A percentile compares a stretch with the other conserved stretches of the same genome.
These are phyloP conservation scores for Drosophila subobscura DNA, from an alignment of 1,140 invertebrate genomes.

Conservation along the genomic window DNA sequence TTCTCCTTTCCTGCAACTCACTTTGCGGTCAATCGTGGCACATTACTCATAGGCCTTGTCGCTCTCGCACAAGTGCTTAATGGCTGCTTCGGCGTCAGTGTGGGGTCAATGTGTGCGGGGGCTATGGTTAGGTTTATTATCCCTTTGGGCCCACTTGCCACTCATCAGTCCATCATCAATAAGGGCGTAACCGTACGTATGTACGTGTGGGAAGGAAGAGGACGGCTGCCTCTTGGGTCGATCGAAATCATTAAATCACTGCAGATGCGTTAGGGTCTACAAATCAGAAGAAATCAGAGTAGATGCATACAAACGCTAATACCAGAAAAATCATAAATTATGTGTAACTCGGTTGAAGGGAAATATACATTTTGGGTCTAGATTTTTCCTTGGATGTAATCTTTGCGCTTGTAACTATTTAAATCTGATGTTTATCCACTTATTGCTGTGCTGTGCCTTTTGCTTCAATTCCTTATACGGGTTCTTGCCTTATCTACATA, in stretches of 20 bases:
- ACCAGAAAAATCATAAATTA: slow-evolving; percentile 18
- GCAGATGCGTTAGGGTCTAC: too few relatives aligned
- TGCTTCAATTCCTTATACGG: too few relatives aligned
- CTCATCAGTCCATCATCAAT: slow-evolving; percentile 64
- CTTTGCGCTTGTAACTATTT: too few relatives aligned
- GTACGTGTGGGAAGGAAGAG: neutral
- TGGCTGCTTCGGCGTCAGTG: slow-evolving; percentile 17
- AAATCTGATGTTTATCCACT: too few relatives aligned
- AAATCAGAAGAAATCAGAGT: slow-evolving; percentile 47
- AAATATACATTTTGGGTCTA: slow-evolving; percentile 1
- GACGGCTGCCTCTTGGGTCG: too few relatives aligned
- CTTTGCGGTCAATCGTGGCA: slow-evolving; percentile 49
- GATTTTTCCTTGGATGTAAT: too few relatives aligned
- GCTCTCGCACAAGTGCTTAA: slow-evolving; percentile 30
- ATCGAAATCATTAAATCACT: too few relatives aligned
- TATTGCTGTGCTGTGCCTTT: too few relatives aligned
- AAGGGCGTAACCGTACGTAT: slow-evolving; percentile 46
- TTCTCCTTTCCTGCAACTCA: slow-evolving; percentile 25
- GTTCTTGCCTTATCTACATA: too few relatives aligned
- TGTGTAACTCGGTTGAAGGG: slow-evolving; percentile 32
- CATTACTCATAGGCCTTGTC: slow-evolving; percentile 67
- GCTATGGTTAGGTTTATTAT: slow-evolving; percentile 62
- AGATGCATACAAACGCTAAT: slow-evolving; percentile 21
- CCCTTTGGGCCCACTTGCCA: slow-evolving; percentile 68
- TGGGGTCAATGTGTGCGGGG: too few relatives aligned